Base-by-base conservation (phyloP, 53 echinoderm and acorn worm species). In the Glandiceps talaboti region DNA sequence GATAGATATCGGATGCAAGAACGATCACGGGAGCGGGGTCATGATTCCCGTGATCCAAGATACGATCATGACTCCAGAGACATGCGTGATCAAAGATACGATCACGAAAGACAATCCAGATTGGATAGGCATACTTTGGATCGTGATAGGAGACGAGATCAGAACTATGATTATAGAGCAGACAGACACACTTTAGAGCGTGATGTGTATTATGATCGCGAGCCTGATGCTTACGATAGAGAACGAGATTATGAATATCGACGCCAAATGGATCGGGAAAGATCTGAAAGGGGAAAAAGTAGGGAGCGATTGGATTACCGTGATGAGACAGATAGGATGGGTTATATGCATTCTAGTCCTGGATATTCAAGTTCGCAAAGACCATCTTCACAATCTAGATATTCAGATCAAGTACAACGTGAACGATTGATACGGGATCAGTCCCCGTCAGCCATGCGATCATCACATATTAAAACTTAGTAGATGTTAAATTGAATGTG, bases 191-290 rank as follows among this genome's bases (percentile, higher is more conserved):
- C 92, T 79, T 12, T 45, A 45, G 64, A 45, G 20, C 64, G 64
- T 6, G 91, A 97, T 80, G 85, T 87, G 31, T 88, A 91, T 76
- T 86, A 89, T 73, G 89, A 93, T 25, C 79, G 79, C 33, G 89
- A 89, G 27, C 85, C 77, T 30, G 82, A 85, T 81, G 87, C 89
- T 83, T 84, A 45, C 87, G 89, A 94, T 31, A 99, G 91, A 87
- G 91, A 93, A 90, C 99, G 99, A 89, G 88, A 88, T 76, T 78
- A 76, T 27, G 89, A 89, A 82, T 73, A 85, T 80, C 82, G 85
- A 30, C 88, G 33, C 73, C 88, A 86, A 31, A 82, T 87, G 29
- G 97, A 90, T 31, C 83, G 89, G 32, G 86, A 87, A 72, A 75
- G 88, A 14, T 80, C 91, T 83, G 89, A 87, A 79, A 83, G 87